Evolutionary conservation across 2,888 invertebrate species (phyloP), one percentile per base, ranked within the genome.

Genomic region (Pammene aurita): DNA sequence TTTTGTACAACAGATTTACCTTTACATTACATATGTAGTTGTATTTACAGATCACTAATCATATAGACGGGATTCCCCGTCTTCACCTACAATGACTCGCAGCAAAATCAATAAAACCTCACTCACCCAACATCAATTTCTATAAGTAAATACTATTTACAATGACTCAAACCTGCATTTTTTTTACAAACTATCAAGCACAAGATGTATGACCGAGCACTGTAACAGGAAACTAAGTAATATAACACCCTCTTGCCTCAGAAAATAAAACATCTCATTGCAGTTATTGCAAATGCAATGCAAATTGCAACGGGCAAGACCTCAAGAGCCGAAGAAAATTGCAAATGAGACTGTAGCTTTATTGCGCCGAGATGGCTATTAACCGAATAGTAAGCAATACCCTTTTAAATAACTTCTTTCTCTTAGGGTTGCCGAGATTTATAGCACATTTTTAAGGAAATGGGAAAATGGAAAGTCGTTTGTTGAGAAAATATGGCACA

Each of bases 301-400:
- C 64, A 68, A 68, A 68, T 68, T 64, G 68, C 64, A 63, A 44
- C 57, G 57, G 64, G 57, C 67, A 62, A 52, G 68, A 68, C 68
- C 68, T 68, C 68, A 68, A 68, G 64, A 64, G 46, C 46, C 46
- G 64, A 38, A 61, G 67, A 67, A 67, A 68, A 58, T 64, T 68
- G 63, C 64, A 68, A 68, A 68, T 64, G 50, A 58, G 64, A 54
- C 70, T 55, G 69, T 66, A 62, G 69, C 74, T 76, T 76, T 76
- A 75, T 72, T 71, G 66, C 71, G 73, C 62, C 62, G 71, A 72
- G 69, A 72, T 66, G 73, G 72, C 72, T 74, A 78, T 80, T 78
- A 75, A 71, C 69, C 67, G 50, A 65, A 71, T 78, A 73, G 74
- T 63, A 72, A 72, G 72, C 67, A 66, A 70, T 67, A 61, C 71